A percentile compares a stretch with the other conserved stretches of the same genome.
Evolutionary conservation across 1,140 invertebrate genomes (phyloP).

Genomic region (Sycophaga agraensis): DNA sequence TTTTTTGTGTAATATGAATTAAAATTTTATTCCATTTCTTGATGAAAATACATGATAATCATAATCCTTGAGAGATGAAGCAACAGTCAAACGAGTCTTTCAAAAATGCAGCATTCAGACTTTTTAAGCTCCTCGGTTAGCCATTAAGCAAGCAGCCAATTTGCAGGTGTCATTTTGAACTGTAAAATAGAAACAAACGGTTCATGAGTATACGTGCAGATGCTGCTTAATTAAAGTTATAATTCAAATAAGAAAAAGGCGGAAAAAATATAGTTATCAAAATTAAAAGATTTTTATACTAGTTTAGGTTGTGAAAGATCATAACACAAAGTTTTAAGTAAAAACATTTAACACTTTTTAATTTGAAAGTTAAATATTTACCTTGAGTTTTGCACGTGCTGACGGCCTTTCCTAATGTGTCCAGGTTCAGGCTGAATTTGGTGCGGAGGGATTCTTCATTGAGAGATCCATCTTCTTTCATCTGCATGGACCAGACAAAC

Average conservation of each 20-base stretch:
- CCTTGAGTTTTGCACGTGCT: conserved; percentile 18
- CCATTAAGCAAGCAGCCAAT: conserved; percentile 21
- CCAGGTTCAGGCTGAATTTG: conserved; percentile 22
- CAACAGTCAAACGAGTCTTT: conserved; percentile 5
- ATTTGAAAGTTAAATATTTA: background rate
- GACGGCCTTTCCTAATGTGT: conserved; percentile 18
- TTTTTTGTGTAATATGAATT: background rate
- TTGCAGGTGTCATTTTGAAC: conserved; percentile 19
- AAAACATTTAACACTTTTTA: no score
- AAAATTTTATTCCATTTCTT: conserved; percentile 14
- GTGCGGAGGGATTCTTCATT: conserved; percentile 10
- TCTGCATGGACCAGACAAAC: background rate
- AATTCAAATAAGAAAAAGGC: no score
- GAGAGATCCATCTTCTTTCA: conserved; percentile 15
- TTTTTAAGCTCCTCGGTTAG: conserved; percentile 17
- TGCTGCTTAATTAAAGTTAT: no score
- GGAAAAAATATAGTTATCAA: no score
- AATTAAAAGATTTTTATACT: no score
- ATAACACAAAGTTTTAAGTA: no score
- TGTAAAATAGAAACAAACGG: no score
- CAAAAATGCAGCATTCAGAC: background rate
- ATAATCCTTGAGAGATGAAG: conserved; percentile 8
- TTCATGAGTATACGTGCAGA: no score
- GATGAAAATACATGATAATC: conserved; percentile 12
- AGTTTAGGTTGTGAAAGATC: no score